A percentile compares a stretch with the other conserved stretches of the same genome.
phyloP scores from a whole-genome alignment of 2,113 vertebrate genomes.

The Anoplopoma fimbria region DNA sequence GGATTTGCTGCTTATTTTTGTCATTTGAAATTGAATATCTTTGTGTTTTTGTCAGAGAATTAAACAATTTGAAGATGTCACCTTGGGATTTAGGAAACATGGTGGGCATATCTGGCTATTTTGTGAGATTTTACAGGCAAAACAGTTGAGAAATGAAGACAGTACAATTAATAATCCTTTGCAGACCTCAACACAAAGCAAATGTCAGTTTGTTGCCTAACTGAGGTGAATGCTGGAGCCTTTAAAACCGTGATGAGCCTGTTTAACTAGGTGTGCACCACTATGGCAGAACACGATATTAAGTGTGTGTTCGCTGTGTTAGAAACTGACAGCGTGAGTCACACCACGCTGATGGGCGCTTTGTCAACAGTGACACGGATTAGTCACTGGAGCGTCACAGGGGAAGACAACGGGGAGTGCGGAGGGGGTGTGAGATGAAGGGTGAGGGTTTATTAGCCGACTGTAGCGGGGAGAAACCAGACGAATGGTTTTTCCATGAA shows the following conservation, averaged over 20 bases:
- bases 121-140: background rate
- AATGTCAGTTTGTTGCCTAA: background rate
- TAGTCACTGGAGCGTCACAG: background rate
- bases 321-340: background rate
- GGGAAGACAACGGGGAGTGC: too few species aligned
- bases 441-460: slow-evolving; percentile 12
- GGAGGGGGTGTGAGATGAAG: background rate
- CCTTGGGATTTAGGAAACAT: background rate
- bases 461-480: background rate
- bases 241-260: background rate
- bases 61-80: background rate
- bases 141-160: background rate
- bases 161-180: background rate
- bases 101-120: background rate
- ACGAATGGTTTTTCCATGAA: slow-evolving; percentile 22
- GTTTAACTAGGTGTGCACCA: background rate
- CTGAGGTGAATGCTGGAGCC: background rate
- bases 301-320: background rate
- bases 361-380: background rate
- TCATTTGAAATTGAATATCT: background rate
- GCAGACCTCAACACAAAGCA: background rate
- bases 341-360: background rate
- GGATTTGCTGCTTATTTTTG: background rate
- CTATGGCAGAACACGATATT: background rate
- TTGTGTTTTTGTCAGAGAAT: background rate